Evolutionary conservation across 2,113 vertebrate genomes (phyloP), one percentile per base, ranked within the genome.

Genomic region (Catagonus wagneri): DNA sequence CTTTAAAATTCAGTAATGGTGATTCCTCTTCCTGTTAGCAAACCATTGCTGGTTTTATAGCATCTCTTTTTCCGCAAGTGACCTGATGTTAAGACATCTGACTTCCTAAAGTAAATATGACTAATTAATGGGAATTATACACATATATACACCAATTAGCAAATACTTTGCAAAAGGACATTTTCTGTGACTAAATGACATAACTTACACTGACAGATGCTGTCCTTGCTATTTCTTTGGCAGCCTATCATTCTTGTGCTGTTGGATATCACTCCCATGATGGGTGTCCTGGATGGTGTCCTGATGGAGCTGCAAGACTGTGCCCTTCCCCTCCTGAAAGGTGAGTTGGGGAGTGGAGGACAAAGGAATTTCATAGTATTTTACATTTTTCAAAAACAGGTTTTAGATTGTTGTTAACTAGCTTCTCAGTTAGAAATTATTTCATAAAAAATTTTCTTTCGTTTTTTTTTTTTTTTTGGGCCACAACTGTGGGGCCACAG

Each of bases 261-360:
- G 50, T 97, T 99, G 98, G 99, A 99, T 97, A 99, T 99, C 98
- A 99, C 99, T 39, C 99, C 99, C 71, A 99, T 99, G 99, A 98
- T 99, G 99, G 98, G 99, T 0, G 99, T 99, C 2, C 94, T 99
- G 93, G 99, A 99, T 0, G 99, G 99, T 2, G 99, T 99, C 11
- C 98, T 99, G 95, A 99, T 99, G 99, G 99, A 99, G 98, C 99
- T 99, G 95, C 99, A 99, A 98, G 99, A 99, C 97, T 99, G 99
- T 90, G 99, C 99, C 94, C 99, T 99, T 78, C 99, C 99, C 0
- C 99, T 99, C 79, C 98, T 99, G 95, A 99, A 98, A 98, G 99
- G 99, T 99, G 90, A 97, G 66, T 98, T n/a, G 39, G 36, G n/a
- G 34, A 91, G 84, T 84, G 20, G 68, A 65, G 34, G 50, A 65